A percentile compares a stretch with the other conserved stretches of the same genome.
Evolutionary conservation across 2,797 vertebrate genomes (phyloP).

Genomic region (Loris lydekkerianus): DNA sequence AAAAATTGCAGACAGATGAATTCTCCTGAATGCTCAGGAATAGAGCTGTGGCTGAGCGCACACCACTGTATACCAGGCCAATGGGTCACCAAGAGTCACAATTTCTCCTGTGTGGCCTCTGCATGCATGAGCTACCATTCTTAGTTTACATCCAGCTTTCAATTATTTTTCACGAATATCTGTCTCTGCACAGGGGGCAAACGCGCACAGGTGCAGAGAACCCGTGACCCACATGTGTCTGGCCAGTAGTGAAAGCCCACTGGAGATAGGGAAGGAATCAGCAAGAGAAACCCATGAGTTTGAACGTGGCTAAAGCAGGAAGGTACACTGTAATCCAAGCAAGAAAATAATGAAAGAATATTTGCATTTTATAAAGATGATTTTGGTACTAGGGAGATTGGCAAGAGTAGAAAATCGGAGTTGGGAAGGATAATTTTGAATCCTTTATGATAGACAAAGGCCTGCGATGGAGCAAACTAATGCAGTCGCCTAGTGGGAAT

Average conservation of each 20-base stretch:
- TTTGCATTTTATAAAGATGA: neutral
- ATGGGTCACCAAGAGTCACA: accelerated
- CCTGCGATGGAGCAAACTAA: neutral
- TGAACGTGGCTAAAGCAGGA: neutral
- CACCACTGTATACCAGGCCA: too few relatives aligned
- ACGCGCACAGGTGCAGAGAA: neutral
- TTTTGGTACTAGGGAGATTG: neutral
- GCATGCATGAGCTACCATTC: neutral
- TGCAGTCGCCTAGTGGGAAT: neutral
- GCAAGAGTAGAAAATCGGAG: neutral
- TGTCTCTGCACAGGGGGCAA: neutral
- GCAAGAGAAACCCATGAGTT: neutral
- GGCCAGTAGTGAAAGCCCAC: neutral
- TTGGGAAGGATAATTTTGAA: neutral
- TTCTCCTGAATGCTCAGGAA: neutral
- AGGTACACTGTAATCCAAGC: neutral
- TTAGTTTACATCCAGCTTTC: neutral
- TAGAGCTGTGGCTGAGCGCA: neutral
- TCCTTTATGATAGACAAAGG: neutral
- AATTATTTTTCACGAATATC: conserved; percentile 30
- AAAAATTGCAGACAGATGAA: neutral
- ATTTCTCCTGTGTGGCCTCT: neutral
- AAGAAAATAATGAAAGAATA: neutral
- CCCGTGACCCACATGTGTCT: neutral
- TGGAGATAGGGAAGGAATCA: neutral